These are phyloP conservation scores for Choloepus didactylus DNA, from an alignment of 2,797 vertebrate genomes.

Conservation along the genomic window DNA sequence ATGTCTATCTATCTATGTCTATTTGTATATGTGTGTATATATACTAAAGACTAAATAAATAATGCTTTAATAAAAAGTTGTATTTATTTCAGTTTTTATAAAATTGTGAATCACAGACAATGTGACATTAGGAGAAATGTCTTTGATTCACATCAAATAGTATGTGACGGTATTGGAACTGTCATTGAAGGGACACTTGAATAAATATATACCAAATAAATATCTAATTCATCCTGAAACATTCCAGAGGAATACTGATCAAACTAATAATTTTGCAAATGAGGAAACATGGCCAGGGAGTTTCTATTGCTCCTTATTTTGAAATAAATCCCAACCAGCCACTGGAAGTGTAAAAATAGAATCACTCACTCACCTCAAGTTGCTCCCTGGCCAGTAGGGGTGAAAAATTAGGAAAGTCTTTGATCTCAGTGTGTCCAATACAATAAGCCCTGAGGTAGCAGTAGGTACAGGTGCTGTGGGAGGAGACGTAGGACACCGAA, in stretches of 20 bases:
- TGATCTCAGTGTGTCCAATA: neutral
- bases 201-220: neutral
- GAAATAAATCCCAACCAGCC: neutral
- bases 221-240: neutral
- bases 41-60: neutral
- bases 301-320: neutral
- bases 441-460: no score
- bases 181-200: neutral
- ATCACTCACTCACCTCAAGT: no score
- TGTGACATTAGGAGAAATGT: neutral
- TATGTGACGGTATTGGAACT: neutral
- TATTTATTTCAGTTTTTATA: neutral
- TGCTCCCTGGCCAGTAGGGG: neutral
- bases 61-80: neutral
- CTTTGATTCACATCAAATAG: neutral
- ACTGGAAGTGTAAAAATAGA: no score
- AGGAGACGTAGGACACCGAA: neutral
- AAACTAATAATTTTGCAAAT: neutral
- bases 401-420: neutral
- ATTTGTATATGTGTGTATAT: no score
- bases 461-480: no score
- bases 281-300: neutral
- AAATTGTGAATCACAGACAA: neutral
- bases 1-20: neutral
- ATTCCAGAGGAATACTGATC: neutral